Percentiles rank a stretch among this genome's conserved stretches.
phyloP scores from a whole-genome alignment of 2,113 vertebrate genomes.

The Rhagologus leucostigma region DNA sequence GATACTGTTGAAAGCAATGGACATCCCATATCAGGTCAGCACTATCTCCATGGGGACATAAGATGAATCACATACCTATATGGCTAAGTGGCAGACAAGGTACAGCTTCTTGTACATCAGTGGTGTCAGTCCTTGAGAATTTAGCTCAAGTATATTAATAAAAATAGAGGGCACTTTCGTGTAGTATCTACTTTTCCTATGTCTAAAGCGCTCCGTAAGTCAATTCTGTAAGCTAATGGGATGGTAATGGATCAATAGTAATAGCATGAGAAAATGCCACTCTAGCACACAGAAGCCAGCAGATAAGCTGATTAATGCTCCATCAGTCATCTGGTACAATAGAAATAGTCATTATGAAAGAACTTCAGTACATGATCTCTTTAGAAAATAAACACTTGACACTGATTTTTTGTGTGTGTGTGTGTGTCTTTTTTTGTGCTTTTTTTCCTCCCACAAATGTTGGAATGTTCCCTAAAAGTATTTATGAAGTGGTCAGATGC shows the following conservation, averaged over 20 bases:
- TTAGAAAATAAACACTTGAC: neutral
- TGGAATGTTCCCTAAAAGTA: neutral
- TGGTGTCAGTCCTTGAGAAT: neutral
- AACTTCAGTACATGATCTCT: neutral
- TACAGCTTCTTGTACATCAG: neutral
- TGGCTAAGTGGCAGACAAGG: neutral
- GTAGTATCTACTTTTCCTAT: neutral
- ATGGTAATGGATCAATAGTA: neutral
- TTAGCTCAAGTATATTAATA: neutral
- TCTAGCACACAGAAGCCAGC: neutral
- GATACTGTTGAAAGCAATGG: neutral
- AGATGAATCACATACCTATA: neutral
- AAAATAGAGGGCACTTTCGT: neutral
- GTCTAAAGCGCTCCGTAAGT: neutral
- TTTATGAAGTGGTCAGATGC: neutral
- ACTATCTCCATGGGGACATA: fast-evolving
- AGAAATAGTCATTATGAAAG: conserved; percentile 1
- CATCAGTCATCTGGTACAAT: neutral
- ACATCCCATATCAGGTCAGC: neutral
- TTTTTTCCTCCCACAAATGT: neutral
- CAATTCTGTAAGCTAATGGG: neutral
- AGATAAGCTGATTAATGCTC: conserved; percentile 32
- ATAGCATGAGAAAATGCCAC: neutral
- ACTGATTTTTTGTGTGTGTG: neutral
- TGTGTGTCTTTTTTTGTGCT: neutral